These are phyloP conservation scores for Chrysemys picta DNA, from an alignment of 2,113 vertebrate genomes.

Conservation along the genomic window DNA sequence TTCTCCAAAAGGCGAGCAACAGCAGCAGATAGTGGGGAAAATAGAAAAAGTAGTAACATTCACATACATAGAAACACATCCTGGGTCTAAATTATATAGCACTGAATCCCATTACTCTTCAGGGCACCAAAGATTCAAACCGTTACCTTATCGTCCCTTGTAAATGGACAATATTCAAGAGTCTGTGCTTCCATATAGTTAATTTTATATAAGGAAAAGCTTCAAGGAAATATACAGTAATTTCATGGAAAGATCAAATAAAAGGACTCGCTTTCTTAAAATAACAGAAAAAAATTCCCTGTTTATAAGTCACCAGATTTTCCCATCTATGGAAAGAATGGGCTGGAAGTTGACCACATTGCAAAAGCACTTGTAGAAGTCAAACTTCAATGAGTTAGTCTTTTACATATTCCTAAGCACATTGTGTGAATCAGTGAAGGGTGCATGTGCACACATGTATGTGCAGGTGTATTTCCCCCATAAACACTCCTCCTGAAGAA, in stretches of 20 bases:
- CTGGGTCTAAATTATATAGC: neutral
- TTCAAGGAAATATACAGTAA: slow-evolving; percentile 60
- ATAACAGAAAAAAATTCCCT: slow-evolving; percentile 58
- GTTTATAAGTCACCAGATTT: slow-evolving; percentile 44
- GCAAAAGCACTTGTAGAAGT: neutral
- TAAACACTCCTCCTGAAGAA: neutral
- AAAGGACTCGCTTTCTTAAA: slow-evolving; percentile 48
- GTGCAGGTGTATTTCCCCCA: neutral
- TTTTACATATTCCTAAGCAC: neutral
- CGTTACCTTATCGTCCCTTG: slow-evolving; percentile 37
- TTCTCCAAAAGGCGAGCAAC: neutral
- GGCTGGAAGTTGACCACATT: slow-evolving; percentile 5
- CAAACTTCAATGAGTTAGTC: neutral
- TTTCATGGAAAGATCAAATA: slow-evolving; percentile 59
- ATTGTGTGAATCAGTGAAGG: neutral
- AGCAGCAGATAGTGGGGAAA: neutral
- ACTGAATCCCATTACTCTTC: slow-evolving; percentile 11
- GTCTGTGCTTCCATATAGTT: slow-evolving; percentile 3
- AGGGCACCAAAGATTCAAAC: slow-evolving; percentile 24
- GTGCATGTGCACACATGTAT: neutral
- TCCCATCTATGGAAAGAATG: slow-evolving; percentile 44
- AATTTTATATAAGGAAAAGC: slow-evolving; percentile 12
- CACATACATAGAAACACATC: neutral
- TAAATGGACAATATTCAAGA: slow-evolving; percentile 21
- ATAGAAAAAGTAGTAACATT: neutral